phyloP scores from a whole-genome alignment of 2,888 invertebrate species.

The Agriotes lineatus region DNA sequence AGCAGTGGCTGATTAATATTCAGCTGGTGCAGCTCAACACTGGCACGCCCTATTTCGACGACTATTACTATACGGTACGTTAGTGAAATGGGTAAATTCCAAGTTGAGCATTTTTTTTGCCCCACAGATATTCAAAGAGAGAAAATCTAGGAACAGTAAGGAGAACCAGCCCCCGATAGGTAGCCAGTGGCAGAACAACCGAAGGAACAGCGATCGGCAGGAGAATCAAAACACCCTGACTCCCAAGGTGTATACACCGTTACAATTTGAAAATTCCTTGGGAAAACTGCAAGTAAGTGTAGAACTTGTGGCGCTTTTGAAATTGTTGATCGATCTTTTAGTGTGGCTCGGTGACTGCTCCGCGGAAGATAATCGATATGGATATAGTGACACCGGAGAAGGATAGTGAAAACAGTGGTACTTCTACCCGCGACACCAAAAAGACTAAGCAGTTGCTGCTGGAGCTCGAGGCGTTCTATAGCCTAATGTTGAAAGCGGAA shows the following conservation, averaged over 20 bases:
- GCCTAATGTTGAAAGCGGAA: slow-evolving; percentile 83
- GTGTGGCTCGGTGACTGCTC: slow-evolving; percentile 91
- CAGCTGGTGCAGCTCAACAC: slow-evolving; percentile 94
- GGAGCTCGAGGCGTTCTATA: slow-evolving; percentile 89
- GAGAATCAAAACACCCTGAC: slow-evolving; percentile 69
- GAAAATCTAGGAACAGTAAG: slow-evolving; percentile 72
- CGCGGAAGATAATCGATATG: slow-evolving; percentile 91
- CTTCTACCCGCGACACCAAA: slow-evolving; percentile 68
- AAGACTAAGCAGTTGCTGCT: slow-evolving; percentile 87
- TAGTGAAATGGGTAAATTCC: slow-evolving; percentile 5
- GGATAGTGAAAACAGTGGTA: slow-evolving; percentile 63
- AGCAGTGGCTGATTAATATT: slow-evolving; percentile 96
- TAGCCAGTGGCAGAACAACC: slow-evolving; percentile 69
- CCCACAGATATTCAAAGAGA: slow-evolving; percentile 74
- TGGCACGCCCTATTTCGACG: slow-evolving; percentile 95
- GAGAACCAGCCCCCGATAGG: slow-evolving; percentile 71
- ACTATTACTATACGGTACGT: slow-evolving; percentile 90
- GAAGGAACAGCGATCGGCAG: slow-evolving; percentile 63
- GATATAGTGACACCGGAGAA: slow-evolving; percentile 76
- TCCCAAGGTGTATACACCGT: slow-evolving; percentile 78
- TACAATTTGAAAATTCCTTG: slow-evolving; percentile 95
- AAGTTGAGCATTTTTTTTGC: neutral
- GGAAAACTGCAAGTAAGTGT: slow-evolving; percentile 85
- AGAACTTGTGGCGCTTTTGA: neutral
- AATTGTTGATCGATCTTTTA: slow-evolving; percentile 59